These are phyloP conservation scores for Sebastes hopkinsi DNA, from an alignment of 2,797 vertebrate genomes.

Conservation along the genomic window DNA sequence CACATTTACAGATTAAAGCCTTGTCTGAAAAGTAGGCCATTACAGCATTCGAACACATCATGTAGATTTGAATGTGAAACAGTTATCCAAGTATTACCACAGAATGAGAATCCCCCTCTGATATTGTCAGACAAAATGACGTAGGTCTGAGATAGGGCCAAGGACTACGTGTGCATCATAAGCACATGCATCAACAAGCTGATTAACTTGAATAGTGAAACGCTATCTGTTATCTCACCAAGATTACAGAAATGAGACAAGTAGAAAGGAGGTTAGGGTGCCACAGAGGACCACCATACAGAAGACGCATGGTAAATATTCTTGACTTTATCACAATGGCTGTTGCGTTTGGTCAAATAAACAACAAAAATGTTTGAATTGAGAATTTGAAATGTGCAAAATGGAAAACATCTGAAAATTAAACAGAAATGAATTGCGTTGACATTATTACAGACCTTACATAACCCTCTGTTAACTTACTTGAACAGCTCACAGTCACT, in stretches of 20 bases:
- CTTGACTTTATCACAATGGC: background rate
- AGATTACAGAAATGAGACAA: slow-evolving; percentile 17
- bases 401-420: background rate
- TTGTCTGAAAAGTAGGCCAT: slow-evolving; percentile 14
- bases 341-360: background rate
- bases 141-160: slow-evolving; percentile 59
- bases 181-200: slow-evolving; percentile 36
- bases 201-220: slow-evolving; percentile 43
- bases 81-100: slow-evolving; percentile 37
- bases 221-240: slow-evolving; percentile 9
- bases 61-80: slow-evolving; percentile 24
- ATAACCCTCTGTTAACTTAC: background rate
- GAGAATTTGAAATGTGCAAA: background rate
- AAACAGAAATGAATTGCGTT: background rate
- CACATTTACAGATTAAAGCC: slow-evolving; percentile 15
- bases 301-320: background rate
- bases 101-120: slow-evolving; percentile 41
- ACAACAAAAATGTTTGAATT: background rate
- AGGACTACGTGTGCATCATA: slow-evolving; percentile 68
- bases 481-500: background rate
- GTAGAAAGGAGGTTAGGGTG: background rate
- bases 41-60: slow-evolving; percentile 31
- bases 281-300: background rate
- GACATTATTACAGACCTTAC: background rate
- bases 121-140: slow-evolving; percentile 58